Evolutionary conservation across 1,140 invertebrate species (phyloP), one percentile per base, ranked within the genome.

Genomic region (Araneus ventricosus): DNA sequence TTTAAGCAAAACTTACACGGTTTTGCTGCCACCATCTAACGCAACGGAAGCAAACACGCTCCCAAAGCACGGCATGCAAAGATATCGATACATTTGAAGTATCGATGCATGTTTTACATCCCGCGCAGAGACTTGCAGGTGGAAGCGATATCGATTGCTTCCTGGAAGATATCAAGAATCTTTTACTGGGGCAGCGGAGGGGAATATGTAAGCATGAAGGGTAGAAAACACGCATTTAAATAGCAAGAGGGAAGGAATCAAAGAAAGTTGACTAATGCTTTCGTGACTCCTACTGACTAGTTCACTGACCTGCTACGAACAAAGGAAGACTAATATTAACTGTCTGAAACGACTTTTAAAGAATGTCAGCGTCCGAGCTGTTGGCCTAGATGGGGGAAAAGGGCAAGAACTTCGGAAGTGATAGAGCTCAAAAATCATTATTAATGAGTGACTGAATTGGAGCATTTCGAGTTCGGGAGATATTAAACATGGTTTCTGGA

Each of bases 61-160:
- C 27, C 3, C n/a, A 67, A 67, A 27, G 63, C 4, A 30, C 8
- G 24, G 1, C 20, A 3, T 20, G 34, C 30, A 20, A 70, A 75
- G 20, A 14, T 37, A 75, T 75, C 70, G 30, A 75, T 75, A 75
- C 10, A 34, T 37, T 37, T 75, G 14, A 20, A 75, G 30, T 75
- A 75, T 75, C 70, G 70, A 75, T 75, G 70, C 20, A 75, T 75
- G 70, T 75, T 75, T 75, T 75, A 34, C 30, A 75, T 75, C 70
- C 30, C 27, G 20, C 30, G 30, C 17, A 75, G 70, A 37, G 70
- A 37, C 30, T 20, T 37, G 8, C 70, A 75, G 34, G 70, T 75
- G 70, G 30, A 75, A 75, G 34, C 14, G 30, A 37, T 75, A 75
- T 75, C 70, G 70, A 75, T 75, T 75, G 20, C 70, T 75, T 20